A percentile compares a stretch with the other conserved stretches of the same genome.
These are phyloP conservation scores for Terrapene triunguis DNA, from an alignment of 2,113 vertebrate genomes.

Conservation along the genomic window DNA sequence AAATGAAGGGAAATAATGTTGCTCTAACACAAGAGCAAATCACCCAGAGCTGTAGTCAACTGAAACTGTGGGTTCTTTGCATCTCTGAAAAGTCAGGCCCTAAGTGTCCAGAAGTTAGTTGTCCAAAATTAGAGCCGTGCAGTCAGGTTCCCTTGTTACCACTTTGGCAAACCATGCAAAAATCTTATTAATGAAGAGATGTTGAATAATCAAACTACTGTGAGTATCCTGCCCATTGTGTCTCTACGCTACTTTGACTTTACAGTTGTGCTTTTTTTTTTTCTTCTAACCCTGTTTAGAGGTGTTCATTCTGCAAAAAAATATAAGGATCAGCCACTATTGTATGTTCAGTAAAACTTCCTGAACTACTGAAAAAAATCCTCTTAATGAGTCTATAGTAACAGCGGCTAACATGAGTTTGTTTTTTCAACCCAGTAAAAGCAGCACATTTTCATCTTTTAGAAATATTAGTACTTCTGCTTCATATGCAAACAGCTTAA, in stretches of 20 bases:
- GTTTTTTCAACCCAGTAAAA: background rate
- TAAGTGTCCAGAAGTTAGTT: background rate
- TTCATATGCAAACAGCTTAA: slow-evolving; percentile 2
- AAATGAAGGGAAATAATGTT: background rate
- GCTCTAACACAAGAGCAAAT: background rate
- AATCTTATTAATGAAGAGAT: background rate
- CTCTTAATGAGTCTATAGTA: background rate
- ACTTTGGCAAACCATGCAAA: background rate
- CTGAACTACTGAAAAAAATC: background rate
- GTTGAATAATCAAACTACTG: background rate
- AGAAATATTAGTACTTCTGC: background rate
- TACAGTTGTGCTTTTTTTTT: background rate
- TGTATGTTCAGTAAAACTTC: background rate
- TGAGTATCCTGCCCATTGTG: background rate
- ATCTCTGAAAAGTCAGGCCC: background rate
- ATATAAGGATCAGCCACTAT: background rate
- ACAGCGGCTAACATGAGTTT: background rate
- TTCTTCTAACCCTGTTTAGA: background rate
- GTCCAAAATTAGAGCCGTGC: background rate
- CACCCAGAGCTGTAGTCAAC: background rate
- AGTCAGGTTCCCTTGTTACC: background rate
- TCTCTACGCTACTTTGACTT: background rate
- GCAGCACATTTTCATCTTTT: background rate
- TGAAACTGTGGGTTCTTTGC: too few species aligned
- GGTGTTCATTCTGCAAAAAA: background rate